phyloP scores from a whole-genome alignment of 2,113 vertebrate genomes.

The Cisticola juncidis region DNA sequence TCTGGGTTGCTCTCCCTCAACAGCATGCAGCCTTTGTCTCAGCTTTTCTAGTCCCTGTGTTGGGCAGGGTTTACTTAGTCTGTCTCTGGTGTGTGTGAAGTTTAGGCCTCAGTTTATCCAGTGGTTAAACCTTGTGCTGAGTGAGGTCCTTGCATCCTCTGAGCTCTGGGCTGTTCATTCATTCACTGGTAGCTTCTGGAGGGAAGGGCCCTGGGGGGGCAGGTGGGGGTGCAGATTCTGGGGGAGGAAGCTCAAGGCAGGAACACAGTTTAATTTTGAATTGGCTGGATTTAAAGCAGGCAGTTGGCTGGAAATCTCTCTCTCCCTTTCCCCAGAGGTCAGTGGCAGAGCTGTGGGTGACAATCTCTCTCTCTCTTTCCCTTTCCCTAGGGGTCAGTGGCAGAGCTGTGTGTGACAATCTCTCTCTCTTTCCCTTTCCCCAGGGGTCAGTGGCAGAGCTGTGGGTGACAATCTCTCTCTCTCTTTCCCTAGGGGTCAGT shows the following conservation, averaged over 20 bases:
- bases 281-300: not conserved
- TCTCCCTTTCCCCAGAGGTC: not conserved
- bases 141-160: not conserved
- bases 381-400: too few species aligned
- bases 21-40: not conserved
- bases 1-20: not conserved
- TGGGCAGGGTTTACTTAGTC: not conserved
- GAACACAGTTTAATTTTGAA: not conserved
- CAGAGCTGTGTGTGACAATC: slow-evolving; percentile 58
- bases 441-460: not conserved
- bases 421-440: not conserved
- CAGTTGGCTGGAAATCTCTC: not conserved
- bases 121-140: not conserved
- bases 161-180: not conserved
- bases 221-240: not conserved
- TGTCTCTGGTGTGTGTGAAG: not conserved
- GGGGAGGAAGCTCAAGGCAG: not conserved
- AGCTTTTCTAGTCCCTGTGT: not conserved
- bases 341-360: not conserved
- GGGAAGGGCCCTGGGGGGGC: not conserved
- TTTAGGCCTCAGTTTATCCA: not conserved
- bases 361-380: not conserved
- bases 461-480: not conserved
- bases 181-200: not conserved
- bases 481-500: too few species aligned